Percentiles rank a stretch among this genome's conserved stretches.
Conservation (phyloP, 1,140 invertebrate species). For the Drosophila nigrodunni region DNA sequence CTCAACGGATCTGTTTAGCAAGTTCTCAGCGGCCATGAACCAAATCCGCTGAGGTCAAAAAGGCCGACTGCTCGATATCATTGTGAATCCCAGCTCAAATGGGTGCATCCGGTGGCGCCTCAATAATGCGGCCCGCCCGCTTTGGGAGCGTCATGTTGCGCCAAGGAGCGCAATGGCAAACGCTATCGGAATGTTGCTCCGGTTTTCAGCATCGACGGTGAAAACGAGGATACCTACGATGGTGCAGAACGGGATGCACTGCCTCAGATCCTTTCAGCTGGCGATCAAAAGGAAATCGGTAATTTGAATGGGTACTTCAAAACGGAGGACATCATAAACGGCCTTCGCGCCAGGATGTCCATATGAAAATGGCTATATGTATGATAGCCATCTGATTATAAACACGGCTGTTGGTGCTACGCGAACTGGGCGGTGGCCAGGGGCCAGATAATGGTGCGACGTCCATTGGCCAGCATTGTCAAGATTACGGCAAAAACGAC, state of each 20-base stretch:
- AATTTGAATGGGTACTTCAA: slow-evolving; percentile 91
- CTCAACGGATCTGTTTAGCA: slow-evolving; percentile 90
- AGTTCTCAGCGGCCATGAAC: slow-evolving; percentile 93
- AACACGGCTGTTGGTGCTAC: slow-evolving; percentile 95
- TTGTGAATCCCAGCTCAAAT: slow-evolving; percentile 91
- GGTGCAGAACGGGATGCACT: slow-evolving; percentile 40
- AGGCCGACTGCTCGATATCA: slow-evolving; percentile 96
- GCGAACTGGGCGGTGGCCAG: slow-evolving; percentile 91
- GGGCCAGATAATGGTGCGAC: slow-evolving; percentile 93
- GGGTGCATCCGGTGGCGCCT: slow-evolving; percentile 32
- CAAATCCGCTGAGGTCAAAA: slow-evolving; percentile 97
- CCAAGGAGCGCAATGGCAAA: slow-evolving; percentile 92
- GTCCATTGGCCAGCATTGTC: slow-evolving; percentile 94
- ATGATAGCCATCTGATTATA: slow-evolving; percentile 94
- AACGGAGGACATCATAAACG: slow-evolving; percentile 92
- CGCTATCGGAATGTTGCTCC: slow-evolving; percentile 95
- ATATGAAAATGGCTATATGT: slow-evolving; percentile 93
- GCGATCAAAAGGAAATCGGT: slow-evolving; percentile 89
- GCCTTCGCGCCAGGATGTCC: slow-evolving; percentile 96
- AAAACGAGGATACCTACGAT: slow-evolving; percentile 89
- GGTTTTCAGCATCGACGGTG: slow-evolving; percentile 98
- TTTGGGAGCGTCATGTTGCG: slow-evolving; percentile 93
- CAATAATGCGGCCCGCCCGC: slow-evolving; percentile 62
- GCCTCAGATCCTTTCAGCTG: slow-evolving; percentile 47
- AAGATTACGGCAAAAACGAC: slow-evolving; percentile 98